These are phyloP conservation scores for Pararge aegeria DNA, from an alignment of 1,140 invertebrate genomes.

Conservation along the genomic window DNA sequence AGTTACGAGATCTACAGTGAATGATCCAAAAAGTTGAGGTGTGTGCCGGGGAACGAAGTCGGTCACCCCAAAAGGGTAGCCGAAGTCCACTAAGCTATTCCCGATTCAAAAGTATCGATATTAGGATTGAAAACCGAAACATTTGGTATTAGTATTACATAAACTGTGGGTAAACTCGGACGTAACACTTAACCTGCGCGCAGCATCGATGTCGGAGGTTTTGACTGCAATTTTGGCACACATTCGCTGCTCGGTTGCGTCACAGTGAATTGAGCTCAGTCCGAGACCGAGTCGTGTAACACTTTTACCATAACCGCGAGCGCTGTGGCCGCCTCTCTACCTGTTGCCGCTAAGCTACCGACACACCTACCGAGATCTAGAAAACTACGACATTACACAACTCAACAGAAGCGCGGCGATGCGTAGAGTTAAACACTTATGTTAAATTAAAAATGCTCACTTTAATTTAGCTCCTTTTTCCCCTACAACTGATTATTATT, in stretches of 20 bases:
- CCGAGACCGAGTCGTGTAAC: constrained; percentile 51
- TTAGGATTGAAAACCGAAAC: too few species aligned
- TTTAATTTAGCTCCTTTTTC: too few species aligned
- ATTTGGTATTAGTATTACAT: constrained; percentile 26
- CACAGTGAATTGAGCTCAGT: constrained; percentile 60
- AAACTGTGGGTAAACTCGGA: constrained; percentile 23
- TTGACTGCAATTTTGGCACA: constrained; percentile 74
- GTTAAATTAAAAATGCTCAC: too few species aligned
- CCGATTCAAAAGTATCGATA: too few species aligned
- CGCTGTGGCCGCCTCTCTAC: constrained; percentile 43
- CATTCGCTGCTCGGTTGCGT: constrained; percentile 66
- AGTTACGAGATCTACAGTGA: too few species aligned
- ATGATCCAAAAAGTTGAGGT: too few species aligned
- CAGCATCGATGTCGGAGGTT: constrained; percentile 41
- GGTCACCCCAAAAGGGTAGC: too few species aligned
- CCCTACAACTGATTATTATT: too few species aligned
- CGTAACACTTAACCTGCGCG: constrained; percentile 20
- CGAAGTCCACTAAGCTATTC: too few species aligned
- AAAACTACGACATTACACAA: background rate
- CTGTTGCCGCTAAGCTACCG: constrained; percentile 39
- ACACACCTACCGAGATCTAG: background rate
- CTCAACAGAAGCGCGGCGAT: too few species aligned
- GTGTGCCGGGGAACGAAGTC: too few species aligned
- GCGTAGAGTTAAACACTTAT: too few species aligned
- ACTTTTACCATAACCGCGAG: constrained; percentile 70